phyloP scores from a whole-genome alignment of 1,140 invertebrate species.

The Meteorus sp. region DNA sequence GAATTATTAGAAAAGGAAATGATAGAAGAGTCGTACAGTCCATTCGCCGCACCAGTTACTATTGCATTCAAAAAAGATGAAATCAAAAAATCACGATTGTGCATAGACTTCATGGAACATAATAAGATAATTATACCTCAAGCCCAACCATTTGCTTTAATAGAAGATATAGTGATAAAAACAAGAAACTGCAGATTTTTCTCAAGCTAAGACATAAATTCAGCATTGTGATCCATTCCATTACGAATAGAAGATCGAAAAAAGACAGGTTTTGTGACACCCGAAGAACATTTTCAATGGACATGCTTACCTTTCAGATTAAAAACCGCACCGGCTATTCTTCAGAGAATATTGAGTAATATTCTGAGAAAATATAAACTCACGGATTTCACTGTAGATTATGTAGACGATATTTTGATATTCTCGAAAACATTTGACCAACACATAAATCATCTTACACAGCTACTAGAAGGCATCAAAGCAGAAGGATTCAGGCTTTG shows the following conservation, averaged over 20 bases:
- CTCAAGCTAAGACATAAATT: constrained; percentile 35
- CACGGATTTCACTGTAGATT: constrained; percentile 23
- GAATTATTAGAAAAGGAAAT: constrained; percentile 44
- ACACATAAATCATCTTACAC: constrained; percentile 30
- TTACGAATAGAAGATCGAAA: constrained; percentile 37
- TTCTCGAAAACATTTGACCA: constrained; percentile 30
- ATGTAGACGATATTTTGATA: constrained; percentile 33
- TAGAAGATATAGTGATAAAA: constrained; percentile 41
- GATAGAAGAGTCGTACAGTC: constrained; percentile 47
- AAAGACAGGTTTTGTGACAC: constrained; percentile 50
- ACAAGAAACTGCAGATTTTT: constrained; percentile 43
- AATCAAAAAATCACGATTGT: constrained; percentile 38
- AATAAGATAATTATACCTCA: constrained; percentile 48
- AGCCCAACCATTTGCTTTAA: constrained; percentile 44
- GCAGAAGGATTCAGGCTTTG: constrained; percentile 44
- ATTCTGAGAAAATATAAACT: constrained; percentile 24
- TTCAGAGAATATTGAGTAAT: constrained; percentile 36
- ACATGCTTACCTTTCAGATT: no score
- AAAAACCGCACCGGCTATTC: constrained; percentile 44
- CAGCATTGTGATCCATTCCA: constrained; percentile 35
- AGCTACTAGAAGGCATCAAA: constrained; percentile 31
- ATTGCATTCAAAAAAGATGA: constrained; percentile 45
- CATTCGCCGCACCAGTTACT: constrained; percentile 46
- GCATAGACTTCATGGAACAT: no score
- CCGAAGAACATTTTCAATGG: constrained; percentile 41